phyloP scores from a whole-genome alignment of 2,113 vertebrate genomes.

The Thamnaconus septentrionalis region DNA sequence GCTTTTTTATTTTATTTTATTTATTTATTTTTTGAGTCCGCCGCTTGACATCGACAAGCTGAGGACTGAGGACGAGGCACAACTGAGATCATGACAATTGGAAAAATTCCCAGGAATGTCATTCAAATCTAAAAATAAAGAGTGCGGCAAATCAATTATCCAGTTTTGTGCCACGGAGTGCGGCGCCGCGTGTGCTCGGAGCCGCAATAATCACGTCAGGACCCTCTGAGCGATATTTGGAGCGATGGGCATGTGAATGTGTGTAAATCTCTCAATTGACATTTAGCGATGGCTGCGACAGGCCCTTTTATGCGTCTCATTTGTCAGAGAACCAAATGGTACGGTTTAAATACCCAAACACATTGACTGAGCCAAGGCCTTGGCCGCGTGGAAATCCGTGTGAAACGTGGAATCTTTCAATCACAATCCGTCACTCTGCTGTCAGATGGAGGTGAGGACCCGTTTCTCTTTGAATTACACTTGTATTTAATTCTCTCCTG shows the following conservation, averaged over 20 bases:
- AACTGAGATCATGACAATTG: conserved; percentile 73
- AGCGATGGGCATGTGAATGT: conserved; percentile 31
- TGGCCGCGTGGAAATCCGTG: too few relatives aligned
- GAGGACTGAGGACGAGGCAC: conserved; percentile 37
- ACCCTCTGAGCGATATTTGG: conserved; percentile 27
- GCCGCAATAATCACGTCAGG: conserved; percentile 28
- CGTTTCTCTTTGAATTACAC: too few relatives aligned
- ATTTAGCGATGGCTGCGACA: conserved; percentile 34
- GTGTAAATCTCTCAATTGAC: conserved; percentile 39
- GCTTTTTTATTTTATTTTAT: not conserved
- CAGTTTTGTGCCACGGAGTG: conserved; percentile 46
- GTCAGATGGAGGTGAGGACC: too few relatives aligned
- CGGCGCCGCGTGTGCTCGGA: conserved; percentile 26
- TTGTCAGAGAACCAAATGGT: conserved; percentile 32
- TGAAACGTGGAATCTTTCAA: too few relatives aligned
- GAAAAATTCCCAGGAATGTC: conserved; percentile 72
- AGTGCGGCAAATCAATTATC: conserved; percentile 54
- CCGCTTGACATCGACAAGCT: too few relatives aligned
- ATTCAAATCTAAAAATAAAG: conserved; percentile 74
- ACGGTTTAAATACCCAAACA: conserved; percentile 50
- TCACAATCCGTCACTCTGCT: too few relatives aligned
- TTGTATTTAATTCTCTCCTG: too few relatives aligned
- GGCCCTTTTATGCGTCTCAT: conserved; percentile 35
- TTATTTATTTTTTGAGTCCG: too few relatives aligned
- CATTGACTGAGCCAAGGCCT: not conserved